Conservation (phyloP, 2,797 vertebrate species). For the Propithecus perrieri region DNA sequence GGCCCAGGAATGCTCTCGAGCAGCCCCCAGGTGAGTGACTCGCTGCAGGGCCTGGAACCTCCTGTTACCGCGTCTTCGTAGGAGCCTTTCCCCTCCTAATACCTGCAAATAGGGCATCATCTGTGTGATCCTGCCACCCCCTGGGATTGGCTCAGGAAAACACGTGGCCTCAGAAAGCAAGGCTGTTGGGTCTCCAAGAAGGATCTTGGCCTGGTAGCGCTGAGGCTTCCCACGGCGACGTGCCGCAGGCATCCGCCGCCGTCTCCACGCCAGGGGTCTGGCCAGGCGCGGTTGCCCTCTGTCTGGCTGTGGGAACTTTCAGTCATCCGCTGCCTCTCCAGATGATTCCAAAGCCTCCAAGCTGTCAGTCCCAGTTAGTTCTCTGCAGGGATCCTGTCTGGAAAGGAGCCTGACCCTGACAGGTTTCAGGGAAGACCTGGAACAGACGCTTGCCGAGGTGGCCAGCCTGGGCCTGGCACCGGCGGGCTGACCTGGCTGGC, state of each 20-base stretch:
- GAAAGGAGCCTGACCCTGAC: slow-evolving; percentile 32
- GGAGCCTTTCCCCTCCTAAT: not conserved
- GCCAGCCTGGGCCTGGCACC: not conserved
- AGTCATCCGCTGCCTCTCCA: not conserved
- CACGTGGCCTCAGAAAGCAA: not conserved
- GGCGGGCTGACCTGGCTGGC: not conserved
- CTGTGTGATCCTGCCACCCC: not conserved
- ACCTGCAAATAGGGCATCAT: not conserved
- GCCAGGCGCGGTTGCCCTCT: not conserved
- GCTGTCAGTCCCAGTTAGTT: not conserved
- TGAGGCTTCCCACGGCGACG: not conserved
- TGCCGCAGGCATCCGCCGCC: not conserved
- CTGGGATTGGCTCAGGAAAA: not conserved
- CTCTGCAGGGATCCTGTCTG: not conserved
- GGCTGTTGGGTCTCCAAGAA: not conserved
- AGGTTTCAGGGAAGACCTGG: not conserved
- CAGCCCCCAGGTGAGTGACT: not conserved
- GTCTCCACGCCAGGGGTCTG: accelerated
- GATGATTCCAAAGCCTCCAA: not conserved
- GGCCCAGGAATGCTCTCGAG: not conserved
- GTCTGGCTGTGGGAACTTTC: accelerated
- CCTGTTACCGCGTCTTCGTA: accelerated
- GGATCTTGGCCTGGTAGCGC: no score
- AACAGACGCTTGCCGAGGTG: not conserved
- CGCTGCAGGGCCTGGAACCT: not conserved